These are phyloP conservation scores for Tethya wilhelma DNA, from an alignment of 37 sponge, comb jelly and placozoan genomes.

Conservation along the genomic window DNA sequence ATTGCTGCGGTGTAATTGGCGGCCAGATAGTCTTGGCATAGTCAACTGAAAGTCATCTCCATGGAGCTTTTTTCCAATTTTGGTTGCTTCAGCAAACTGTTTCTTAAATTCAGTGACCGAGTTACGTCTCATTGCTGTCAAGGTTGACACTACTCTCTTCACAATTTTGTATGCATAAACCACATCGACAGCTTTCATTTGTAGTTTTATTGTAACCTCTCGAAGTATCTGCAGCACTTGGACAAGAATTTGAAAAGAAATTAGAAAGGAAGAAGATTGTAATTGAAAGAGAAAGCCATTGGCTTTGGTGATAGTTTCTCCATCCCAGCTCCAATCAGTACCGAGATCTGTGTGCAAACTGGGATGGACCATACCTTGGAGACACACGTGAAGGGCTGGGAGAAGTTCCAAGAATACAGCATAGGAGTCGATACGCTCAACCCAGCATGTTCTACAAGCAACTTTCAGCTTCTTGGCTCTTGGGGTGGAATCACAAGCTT, in stretches of 20 bases:
- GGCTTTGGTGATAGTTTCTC: constrained; percentile 51
- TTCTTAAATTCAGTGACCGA: constrained; percentile 30
- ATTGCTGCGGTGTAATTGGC: constrained; percentile 52
- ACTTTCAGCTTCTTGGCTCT: constrained; percentile 42
- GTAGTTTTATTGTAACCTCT: too few species aligned
- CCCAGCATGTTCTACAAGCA: constrained; percentile 55
- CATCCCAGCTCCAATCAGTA: constrained; percentile 46
- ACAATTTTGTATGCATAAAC: constrained; percentile 58
- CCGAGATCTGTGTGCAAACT: constrained; percentile 10
- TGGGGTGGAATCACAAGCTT: constrained; percentile 3
- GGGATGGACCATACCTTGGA: constrained; percentile 50
- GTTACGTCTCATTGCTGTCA: constrained; percentile 37
- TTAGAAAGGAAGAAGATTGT: constrained; percentile 44
- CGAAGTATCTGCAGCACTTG: constrained; percentile 34
- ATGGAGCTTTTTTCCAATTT: constrained; percentile 35
- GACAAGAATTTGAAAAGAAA: constrained; percentile 54
- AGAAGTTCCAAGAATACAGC: constrained; percentile 46
- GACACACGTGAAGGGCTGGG: constrained; percentile 27
- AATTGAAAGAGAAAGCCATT: constrained; percentile 53
- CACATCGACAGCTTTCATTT: too few species aligned
- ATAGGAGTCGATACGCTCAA: constrained; percentile 49
- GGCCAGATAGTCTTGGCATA: constrained; percentile 23
- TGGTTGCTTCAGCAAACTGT: constrained; percentile 15
- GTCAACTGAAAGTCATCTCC: constrained; percentile 28
- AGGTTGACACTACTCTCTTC: constrained; percentile 4